phyloP scores from a whole-genome alignment of 1,140 invertebrate species.

The Drosophila kurseongensis region DNA sequence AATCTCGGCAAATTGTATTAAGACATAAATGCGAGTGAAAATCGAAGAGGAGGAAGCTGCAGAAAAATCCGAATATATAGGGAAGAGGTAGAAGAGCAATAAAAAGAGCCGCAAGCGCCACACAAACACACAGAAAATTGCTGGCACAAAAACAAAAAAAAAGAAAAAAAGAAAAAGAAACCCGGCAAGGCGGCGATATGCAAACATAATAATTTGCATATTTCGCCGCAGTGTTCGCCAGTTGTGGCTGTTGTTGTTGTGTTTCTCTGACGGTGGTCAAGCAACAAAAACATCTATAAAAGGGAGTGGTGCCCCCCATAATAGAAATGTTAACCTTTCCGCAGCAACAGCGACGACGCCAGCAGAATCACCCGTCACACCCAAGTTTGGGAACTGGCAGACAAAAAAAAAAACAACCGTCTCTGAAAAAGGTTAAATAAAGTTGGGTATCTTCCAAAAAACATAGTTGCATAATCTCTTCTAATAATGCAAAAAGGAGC shows the following conservation, averaged over 20 bases:
- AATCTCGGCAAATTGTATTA: slow-evolving; percentile 52
- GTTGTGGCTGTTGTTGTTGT: slow-evolving; percentile 8
- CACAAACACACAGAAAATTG: slow-evolving; percentile 28
- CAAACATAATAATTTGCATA: slow-evolving; percentile 68
- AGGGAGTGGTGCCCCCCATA: slow-evolving; percentile 49
- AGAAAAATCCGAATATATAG: slow-evolving; percentile 19
- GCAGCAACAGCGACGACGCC: slow-evolving; percentile 11
- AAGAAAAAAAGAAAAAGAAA: slow-evolving; percentile 2
- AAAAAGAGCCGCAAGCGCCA: slow-evolving; percentile 57
- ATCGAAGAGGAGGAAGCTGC: slow-evolving; percentile 12
- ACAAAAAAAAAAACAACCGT: not conserved
- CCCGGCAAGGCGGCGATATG: slow-evolving; percentile 45
- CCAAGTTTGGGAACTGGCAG: slow-evolving; percentile 26
- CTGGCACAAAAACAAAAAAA: slow-evolving; percentile 1
- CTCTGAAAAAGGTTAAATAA: slow-evolving; percentile 13
- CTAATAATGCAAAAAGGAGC: too few species aligned
- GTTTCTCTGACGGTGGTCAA: slow-evolving; percentile 51
- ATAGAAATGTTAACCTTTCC: slow-evolving; percentile 62
- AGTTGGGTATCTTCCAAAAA: not conserved
- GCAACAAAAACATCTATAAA: slow-evolving; percentile 39
- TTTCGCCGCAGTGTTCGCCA: slow-evolving; percentile 48
- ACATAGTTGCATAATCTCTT: not conserved
- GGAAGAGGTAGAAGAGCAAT: slow-evolving; percentile 29
- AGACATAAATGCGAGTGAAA: slow-evolving; percentile 59
- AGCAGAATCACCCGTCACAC: slow-evolving; percentile 17